phyloP scores from a whole-genome alignment of 2,113 vertebrate species.

The Seriola aureovittata region DNA sequence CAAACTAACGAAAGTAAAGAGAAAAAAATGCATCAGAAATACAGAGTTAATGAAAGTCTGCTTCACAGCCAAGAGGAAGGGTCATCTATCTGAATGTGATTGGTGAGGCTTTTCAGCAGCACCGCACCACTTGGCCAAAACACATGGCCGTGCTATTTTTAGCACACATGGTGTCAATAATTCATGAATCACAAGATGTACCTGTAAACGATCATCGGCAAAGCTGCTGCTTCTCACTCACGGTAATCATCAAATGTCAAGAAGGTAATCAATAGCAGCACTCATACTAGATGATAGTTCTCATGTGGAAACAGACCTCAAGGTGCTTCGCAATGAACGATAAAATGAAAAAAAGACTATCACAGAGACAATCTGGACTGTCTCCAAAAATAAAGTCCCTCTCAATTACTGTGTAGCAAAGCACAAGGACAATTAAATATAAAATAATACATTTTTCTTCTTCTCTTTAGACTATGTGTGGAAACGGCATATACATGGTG shows the following conservation, averaged over 20 bases:
- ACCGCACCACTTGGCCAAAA: background rate
- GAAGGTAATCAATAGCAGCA: background rate
- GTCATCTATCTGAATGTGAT: background rate
- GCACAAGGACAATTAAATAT: no score
- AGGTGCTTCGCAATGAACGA: background rate
- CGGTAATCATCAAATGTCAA: background rate
- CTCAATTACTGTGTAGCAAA: no score
- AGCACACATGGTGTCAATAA: background rate
- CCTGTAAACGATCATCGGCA: background rate
- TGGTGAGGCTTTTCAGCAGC: background rate
- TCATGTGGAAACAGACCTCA: background rate
- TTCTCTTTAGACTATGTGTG: no score
- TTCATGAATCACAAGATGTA: slow-evolving; percentile 12
- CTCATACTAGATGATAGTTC: background rate
- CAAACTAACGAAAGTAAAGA: background rate
- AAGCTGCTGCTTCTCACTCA: background rate
- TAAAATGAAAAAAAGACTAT: slow-evolving; percentile 3
- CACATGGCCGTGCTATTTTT: background rate
- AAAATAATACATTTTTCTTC: no score
- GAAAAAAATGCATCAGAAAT: background rate
- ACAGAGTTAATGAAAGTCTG: background rate
- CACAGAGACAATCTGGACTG: background rate
- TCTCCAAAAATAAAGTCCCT: background rate
- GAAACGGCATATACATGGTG: no score
- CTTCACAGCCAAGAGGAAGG: background rate